Percentiles rank a stretch among this genome's conserved stretches.
phyloP scores from a whole-genome alignment of 2,113 vertebrate genomes.

The Triplophysa rosa region DNA sequence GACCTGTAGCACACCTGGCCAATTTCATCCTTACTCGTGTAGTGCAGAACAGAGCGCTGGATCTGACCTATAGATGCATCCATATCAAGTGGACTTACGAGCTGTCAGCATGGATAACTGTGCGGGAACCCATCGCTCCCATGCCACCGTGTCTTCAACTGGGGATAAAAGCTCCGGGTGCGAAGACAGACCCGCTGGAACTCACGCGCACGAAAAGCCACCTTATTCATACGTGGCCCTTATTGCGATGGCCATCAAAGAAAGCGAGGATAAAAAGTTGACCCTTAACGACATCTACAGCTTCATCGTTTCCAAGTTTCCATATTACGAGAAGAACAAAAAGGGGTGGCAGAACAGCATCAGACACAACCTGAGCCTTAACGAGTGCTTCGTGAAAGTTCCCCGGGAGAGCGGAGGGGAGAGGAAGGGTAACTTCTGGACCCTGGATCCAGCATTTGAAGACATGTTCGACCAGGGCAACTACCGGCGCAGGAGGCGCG shows the following conservation, averaged over 20 bases:
- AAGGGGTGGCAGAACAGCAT: conserved; percentile 84
- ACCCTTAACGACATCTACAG: conserved; percentile 80
- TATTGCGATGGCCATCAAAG: conserved; percentile 82
- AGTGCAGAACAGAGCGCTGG: not conserved
- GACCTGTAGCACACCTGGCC: conserved; percentile 48
- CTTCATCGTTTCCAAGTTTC: conserved; percentile 76
- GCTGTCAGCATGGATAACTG: not conserved
- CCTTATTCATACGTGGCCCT: conserved; percentile 82
- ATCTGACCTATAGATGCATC: not conserved
- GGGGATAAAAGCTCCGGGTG: not conserved
- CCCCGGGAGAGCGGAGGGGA: conserved; percentile 63
- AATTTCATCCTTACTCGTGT: not conserved
- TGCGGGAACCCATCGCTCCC: not conserved
- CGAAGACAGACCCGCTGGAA: not conserved
- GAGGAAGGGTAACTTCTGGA: conserved; percentile 77
- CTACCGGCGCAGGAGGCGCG: conserved; percentile 71
- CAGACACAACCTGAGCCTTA: conserved; percentile 82
- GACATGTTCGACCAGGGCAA: conserved; percentile 79
- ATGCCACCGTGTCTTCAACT: conserved; percentile 39
- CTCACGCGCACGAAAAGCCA: conserved; percentile 64
- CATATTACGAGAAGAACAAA: conserved; percentile 75
- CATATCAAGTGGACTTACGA: not conserved
- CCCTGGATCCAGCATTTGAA: conserved; percentile 75
- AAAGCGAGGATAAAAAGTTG: conserved; percentile 70
- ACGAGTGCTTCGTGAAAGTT: conserved; percentile 80